Base-by-base conservation (phyloP, 1,140 invertebrate genomes). In the Pseudomyrmex cubaensis region DNA sequence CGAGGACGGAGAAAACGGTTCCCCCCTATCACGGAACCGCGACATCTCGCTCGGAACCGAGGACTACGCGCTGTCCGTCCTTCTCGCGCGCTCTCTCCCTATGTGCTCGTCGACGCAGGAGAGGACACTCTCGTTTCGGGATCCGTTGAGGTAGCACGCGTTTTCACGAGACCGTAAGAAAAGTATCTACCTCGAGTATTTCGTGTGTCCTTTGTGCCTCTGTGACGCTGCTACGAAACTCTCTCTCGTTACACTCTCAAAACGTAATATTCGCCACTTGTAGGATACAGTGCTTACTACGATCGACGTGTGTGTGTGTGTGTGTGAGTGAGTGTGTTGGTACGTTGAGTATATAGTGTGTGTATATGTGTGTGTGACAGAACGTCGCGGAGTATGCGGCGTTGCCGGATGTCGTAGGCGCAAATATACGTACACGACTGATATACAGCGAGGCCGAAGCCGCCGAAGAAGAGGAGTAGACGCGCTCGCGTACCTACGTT, bases 91-190 rank as follows among this genome's bases (percentile, higher is more conserved):
- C 75, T 64, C 83, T 88, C 87, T 89, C 87, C 72, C 84, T 75
- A 77, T 83, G 73, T 70, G 75, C 83, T 80, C 78, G 84, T 89
- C 83, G 78, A 75, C 85, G 87, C 85, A 70, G 86, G 84, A 86
- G 91, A 92, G 91, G 90, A 92, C 93, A 93, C 92, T 94, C 91
- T 92, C 89, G 92, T 90, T 92, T 92, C 87, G 91, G 90, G 90
- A 89, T 91, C 87, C 91, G 90, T 92, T 83, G 88, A 92, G 86
- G 91, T 87, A 88, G 75, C 89, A 93, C 92, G 90, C 89, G 86
- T 88, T 85, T 89, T 54, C 63, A 84, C 74, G 67, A 80, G 12
- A 10, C 76, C 54, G 75, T 59, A 22, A 74, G 62, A 85, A 74
- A 72, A 82, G 83, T 82, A 84, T 66, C 13, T 73, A 13, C 44